These are phyloP conservation scores for Agrilus mali DNA, from an alignment of 2,888 invertebrate species.

Conservation along the genomic window DNA sequence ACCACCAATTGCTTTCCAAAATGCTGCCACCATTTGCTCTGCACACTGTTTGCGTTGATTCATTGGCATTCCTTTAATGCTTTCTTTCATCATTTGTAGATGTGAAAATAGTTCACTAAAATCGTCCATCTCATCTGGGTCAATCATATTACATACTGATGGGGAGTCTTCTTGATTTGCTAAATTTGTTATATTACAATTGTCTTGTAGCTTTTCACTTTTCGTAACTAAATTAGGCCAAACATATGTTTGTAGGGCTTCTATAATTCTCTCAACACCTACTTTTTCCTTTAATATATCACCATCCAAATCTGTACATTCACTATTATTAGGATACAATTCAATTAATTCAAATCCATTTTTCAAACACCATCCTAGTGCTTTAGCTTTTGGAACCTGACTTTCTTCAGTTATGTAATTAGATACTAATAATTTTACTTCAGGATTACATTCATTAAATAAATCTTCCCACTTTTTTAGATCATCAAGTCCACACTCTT, in stretches of 20 bases:
- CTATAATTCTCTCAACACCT: slow-evolving; percentile 52
- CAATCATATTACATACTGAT: slow-evolving; percentile 3
- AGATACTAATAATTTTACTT: slow-evolving; percentile 46
- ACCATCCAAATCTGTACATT: slow-evolving; percentile 35
- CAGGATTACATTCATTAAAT: slow-evolving; percentile 28
- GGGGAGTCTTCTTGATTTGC: slow-evolving; percentile 1
- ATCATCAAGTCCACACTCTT: slow-evolving; percentile 34
- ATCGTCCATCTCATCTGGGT: slow-evolving; percentile 26
- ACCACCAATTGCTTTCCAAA: slow-evolving; percentile 64
- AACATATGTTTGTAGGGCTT: slow-evolving; percentile 57
- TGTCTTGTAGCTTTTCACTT: slow-evolving; percentile 26
- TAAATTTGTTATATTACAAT: background rate
- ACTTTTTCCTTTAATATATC: slow-evolving; percentile 45
- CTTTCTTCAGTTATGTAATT: slow-evolving; percentile 36
- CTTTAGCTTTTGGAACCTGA: slow-evolving; percentile 31
- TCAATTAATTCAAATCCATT: slow-evolving; percentile 59
- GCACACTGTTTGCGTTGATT: slow-evolving; percentile 55
- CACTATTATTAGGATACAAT: slow-evolving; percentile 36
- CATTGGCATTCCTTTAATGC: slow-evolving; percentile 46
- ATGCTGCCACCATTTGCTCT: slow-evolving; percentile 58
- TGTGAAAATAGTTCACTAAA: slow-evolving; percentile 54
- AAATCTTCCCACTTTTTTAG: slow-evolving; percentile 25
- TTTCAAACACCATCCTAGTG: slow-evolving; percentile 52
- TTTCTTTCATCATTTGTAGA: slow-evolving; percentile 53
- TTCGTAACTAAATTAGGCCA: slow-evolving; percentile 60